phyloP scores from a whole-genome alignment of 2,888 invertebrate genomes.

The Pristionchus arcanus region DNA sequence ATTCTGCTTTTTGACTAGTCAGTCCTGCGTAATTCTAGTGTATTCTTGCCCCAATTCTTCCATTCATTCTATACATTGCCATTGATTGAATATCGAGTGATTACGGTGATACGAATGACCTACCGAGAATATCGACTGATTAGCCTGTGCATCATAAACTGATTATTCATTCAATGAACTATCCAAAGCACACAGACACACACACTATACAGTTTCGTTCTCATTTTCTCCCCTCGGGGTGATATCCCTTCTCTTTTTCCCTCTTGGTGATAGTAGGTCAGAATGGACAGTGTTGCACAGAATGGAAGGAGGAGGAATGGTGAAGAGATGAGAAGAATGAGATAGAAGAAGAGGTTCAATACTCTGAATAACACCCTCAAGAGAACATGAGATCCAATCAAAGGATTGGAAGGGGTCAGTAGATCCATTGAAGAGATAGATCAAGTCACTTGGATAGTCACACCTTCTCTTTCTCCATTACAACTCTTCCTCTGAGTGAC shows the following conservation, averaged over 20 bases:
- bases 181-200: not conserved
- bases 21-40: slow-evolving; percentile 23
- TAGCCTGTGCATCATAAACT: slow-evolving; percentile 7
- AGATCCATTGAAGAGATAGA: not conserved
- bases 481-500: not conserved
- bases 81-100: slow-evolving; percentile 48
- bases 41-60: slow-evolving; percentile 20
- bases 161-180: slow-evolving; percentile 2
- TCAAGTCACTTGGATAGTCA: not conserved
- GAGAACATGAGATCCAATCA: not conserved
- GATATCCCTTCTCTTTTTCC: slow-evolving; percentile 27
- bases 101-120: slow-evolving; percentile 41
- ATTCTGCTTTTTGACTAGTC: slow-evolving; percentile 17
- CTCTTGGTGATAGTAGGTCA: slow-evolving; percentile 15
- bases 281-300: slow-evolving; percentile 6
- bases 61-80: slow-evolving; percentile 39
- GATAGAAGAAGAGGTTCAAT: not conserved
- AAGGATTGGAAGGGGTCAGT: not conserved
- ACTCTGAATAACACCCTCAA: slow-evolving; percentile 15
- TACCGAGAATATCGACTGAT: slow-evolving; percentile 33
- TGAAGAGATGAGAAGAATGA: not conserved
- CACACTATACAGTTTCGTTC: not conserved
- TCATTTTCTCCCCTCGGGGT: not conserved
- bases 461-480: not conserved
- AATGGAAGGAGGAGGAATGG: not conserved